Evolutionary conservation across 2,888 invertebrate species (phyloP).

Genomic region (Drosophila engyochracea): DNA sequence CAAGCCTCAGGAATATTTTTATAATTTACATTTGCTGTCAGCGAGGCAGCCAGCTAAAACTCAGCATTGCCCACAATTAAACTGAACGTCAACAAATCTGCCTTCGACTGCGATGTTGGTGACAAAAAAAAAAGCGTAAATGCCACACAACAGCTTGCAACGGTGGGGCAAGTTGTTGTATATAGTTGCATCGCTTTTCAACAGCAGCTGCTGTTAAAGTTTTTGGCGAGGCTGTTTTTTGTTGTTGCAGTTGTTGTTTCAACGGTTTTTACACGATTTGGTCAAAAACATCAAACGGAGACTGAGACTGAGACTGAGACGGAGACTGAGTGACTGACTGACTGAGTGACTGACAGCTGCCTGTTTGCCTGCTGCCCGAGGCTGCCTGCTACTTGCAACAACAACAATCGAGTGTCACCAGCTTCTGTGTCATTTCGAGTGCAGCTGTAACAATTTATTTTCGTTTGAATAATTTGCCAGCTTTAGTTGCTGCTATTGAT

Average conservation of each 20-base stretch:
- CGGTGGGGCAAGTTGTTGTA: slow-evolving; percentile 1
- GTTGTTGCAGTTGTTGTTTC: slow-evolving; percentile 49
- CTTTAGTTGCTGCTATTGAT: slow-evolving; percentile 25
- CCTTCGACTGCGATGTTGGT: slow-evolving; percentile 36
- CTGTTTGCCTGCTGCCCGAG: slow-evolving; percentile 39
- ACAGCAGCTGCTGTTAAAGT: slow-evolving; percentile 23
- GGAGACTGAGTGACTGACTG: slow-evolving; percentile 61
- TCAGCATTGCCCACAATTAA: slow-evolving; percentile 48
- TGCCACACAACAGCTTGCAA: slow-evolving; percentile 45
- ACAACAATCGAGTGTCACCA: slow-evolving; percentile 55
- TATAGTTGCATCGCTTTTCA: slow-evolving; percentile 64
- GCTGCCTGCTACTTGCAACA: slow-evolving; percentile 30
- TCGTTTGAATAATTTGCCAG: slow-evolving; percentile 77
- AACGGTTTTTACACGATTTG: slow-evolving; percentile 79
- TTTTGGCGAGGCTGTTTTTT: slow-evolving; percentile 46
- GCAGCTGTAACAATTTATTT: slow-evolving; percentile 68
- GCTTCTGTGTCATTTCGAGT: slow-evolving; percentile 71
- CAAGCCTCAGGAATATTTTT: slow-evolving; percentile 45
- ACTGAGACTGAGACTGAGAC: slow-evolving; percentile 53
- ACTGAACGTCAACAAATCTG: slow-evolving; percentile 41
- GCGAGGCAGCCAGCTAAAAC: slow-evolving; percentile 34
- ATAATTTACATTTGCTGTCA: slow-evolving; percentile 70
- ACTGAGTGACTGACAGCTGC: slow-evolving; percentile 72
- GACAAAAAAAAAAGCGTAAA: slow-evolving; percentile 55
- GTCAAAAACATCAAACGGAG: slow-evolving; percentile 76